Evolutionary conservation across 1,140 invertebrate genomes (phyloP).

Genomic region (Sitophilus oryzae): DNA sequence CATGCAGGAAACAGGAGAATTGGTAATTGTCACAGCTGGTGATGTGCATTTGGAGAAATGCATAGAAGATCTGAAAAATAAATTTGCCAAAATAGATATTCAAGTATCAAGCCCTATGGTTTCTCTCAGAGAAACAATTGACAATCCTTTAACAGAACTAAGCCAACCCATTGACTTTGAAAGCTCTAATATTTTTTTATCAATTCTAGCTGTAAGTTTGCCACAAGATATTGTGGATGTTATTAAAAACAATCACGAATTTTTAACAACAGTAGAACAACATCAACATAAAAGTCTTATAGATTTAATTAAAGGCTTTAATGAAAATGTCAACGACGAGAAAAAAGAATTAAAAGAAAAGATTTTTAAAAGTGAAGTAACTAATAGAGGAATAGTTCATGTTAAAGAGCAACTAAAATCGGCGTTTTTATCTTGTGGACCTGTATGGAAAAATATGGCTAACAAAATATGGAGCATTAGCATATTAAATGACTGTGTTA

Average conservation of each 20-base stretch:
- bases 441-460: slow-evolving; percentile 34
- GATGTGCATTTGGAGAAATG: slow-evolving; percentile 97
- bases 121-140: slow-evolving; percentile 85
- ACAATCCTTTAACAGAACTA: slow-evolving; percentile 8
- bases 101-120: slow-evolving; percentile 93
- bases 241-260: slow-evolving; percentile 55
- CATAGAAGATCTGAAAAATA: slow-evolving; percentile 72
- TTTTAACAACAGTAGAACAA: slow-evolving; percentile 51
- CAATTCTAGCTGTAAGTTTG: slow-evolving; percentile 70
- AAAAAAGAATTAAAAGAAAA: slow-evolving; percentile 12
- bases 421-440: slow-evolving; percentile 20
- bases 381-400: slow-evolving; percentile 31
- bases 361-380: slow-evolving; percentile 29
- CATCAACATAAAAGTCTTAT: slow-evolving; percentile 31
- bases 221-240: slow-evolving; percentile 67
- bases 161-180: background rate
- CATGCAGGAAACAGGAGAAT: slow-evolving; percentile 90
- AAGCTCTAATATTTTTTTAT: slow-evolving; percentile 16
- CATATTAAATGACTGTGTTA: slow-evolving; percentile 29
- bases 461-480: slow-evolving; percentile 50
- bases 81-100: slow-evolving; percentile 84
- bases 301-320: slow-evolving; percentile 27
- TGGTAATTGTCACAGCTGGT: slow-evolving; percentile 92
- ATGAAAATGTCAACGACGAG: slow-evolving; percentile 2
- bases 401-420: slow-evolving; percentile 31